Conservation (phyloP, 2,888 invertebrate genomes). For the Hofmannophila pseudospretella region DNA sequence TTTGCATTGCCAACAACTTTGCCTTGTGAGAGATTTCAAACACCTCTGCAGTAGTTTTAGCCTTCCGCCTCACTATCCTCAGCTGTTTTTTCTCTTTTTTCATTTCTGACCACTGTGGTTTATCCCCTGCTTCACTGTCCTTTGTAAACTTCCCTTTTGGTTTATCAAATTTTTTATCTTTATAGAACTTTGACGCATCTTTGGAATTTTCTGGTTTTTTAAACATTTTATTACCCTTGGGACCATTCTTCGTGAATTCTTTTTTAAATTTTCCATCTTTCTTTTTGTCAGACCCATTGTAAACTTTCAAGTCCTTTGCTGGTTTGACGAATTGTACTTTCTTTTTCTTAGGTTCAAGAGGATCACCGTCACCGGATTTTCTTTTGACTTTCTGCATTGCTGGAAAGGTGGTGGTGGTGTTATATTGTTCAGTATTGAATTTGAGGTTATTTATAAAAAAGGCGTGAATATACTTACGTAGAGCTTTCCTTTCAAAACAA, state of each 20-base stretch:
- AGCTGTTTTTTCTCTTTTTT: conserved; percentile 87
- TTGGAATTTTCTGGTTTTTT: conserved; percentile 24
- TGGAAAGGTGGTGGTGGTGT: conserved; percentile 2
- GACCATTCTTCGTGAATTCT: conserved; percentile 17
- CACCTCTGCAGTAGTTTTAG: conserved; percentile 66
- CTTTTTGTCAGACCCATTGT: conserved; percentile 8
- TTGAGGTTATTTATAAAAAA: too few species aligned
- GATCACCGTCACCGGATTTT: conserved; percentile 37
- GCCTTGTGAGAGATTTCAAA: conserved; percentile 69
- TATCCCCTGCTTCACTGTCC: conserved; percentile 46
- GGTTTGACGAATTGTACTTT: conserved; percentile 35
- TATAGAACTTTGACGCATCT: conserved; percentile 26
- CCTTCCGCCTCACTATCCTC: conserved; percentile 80
- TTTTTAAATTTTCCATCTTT: conserved; percentile 13
- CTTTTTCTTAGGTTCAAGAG: conserved; percentile 43
- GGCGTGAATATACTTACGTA: too few species aligned
- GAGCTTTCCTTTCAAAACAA: too few species aligned
- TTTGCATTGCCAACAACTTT: conserved; percentile 61
- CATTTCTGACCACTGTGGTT: conserved; percentile 84
- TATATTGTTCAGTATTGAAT: too few species aligned
- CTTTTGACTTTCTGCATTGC: conserved; percentile 63
- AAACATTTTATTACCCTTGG: conserved; percentile 21
- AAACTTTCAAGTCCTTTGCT: conserved; percentile 10
- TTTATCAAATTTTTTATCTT: conserved; percentile 30
- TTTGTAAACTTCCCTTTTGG: conserved; percentile 34